Evolutionary conservation across 2,113 vertebrate species (phyloP).

Genomic region (Geothlypis trichas): DNA sequence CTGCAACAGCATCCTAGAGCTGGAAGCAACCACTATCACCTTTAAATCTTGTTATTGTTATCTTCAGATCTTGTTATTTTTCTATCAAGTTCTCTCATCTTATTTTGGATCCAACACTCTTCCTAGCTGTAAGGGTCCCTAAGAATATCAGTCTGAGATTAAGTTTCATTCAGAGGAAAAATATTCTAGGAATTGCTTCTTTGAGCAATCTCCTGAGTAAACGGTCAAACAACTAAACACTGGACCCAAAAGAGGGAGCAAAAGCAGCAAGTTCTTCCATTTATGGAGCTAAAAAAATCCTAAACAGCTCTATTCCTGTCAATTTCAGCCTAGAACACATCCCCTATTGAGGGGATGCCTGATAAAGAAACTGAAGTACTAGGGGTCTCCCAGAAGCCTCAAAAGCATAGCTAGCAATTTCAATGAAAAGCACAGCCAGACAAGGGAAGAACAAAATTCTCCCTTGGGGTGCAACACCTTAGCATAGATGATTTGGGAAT

Average conservation of each 20-base stretch:
- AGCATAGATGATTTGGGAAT: not conserved
- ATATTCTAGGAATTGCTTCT: not conserved
- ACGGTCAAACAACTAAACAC: not conserved
- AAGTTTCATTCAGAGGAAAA: not conserved
- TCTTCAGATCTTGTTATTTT: not conserved
- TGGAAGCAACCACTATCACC: not conserved
- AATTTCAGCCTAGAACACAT: not conserved
- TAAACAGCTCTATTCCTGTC: not conserved
- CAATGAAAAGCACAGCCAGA: not conserved
- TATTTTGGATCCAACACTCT: not conserved
- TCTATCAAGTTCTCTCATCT: not conserved
- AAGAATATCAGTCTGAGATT: not conserved
- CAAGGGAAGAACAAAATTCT: not conserved
- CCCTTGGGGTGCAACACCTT: not conserved
- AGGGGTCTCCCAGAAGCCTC: not conserved
- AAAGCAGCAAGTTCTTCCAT: not conserved
- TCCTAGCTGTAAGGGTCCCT: not conserved
- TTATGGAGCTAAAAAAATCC: not conserved
- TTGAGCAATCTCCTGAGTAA: not conserved
- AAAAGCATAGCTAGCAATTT: not conserved
- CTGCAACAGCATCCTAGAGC: not conserved
- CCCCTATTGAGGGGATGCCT: not conserved
- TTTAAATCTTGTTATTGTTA: not conserved
- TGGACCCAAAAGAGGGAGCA: not conserved
- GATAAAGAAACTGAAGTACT: not conserved